These are phyloP conservation scores for Drosophila helvetica DNA, from an alignment of 2,888 invertebrate species.

Conservation along the genomic window DNA sequence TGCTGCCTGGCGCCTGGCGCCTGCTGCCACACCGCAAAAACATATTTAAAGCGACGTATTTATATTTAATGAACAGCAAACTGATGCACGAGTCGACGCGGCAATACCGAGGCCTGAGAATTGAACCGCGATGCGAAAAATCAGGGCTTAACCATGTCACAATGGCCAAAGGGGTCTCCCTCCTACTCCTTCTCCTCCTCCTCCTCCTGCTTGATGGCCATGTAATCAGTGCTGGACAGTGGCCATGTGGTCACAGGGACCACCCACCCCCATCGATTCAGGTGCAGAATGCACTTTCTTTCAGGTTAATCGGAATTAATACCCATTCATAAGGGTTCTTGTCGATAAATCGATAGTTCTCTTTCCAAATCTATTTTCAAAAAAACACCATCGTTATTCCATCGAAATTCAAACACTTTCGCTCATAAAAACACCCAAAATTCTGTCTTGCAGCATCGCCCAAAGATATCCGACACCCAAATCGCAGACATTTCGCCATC, in stretches of 20 bases:
- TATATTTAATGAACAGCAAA: conserved; percentile 63
- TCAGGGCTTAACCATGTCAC: conserved; percentile 49
- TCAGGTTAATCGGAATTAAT: too few species aligned
- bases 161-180: conserved; percentile 22
- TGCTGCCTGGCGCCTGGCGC: background rate
- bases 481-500: conserved; percentile 22
- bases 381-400: too few species aligned
- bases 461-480: conserved; percentile 22
- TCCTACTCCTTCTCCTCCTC: too few species aligned
- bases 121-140: conserved; percentile 30
- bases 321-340: background rate
- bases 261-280: background rate
- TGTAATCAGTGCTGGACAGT: conserved; percentile 24
- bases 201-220: conserved; percentile 24
- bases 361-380: too few species aligned
- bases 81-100: conserved; percentile 23
- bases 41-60: conserved; percentile 69
- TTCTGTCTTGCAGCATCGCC: background rate
- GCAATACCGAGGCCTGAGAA: background rate
- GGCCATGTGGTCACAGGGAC: background rate
- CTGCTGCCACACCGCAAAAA: conserved; percentile 48
- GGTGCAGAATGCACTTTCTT: background rate
- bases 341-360: too few species aligned
- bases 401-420: background rate
- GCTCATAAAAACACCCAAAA: background rate